Conservation (phyloP, 2,113 vertebrate species). For the Callithrix jacchus region DNA sequence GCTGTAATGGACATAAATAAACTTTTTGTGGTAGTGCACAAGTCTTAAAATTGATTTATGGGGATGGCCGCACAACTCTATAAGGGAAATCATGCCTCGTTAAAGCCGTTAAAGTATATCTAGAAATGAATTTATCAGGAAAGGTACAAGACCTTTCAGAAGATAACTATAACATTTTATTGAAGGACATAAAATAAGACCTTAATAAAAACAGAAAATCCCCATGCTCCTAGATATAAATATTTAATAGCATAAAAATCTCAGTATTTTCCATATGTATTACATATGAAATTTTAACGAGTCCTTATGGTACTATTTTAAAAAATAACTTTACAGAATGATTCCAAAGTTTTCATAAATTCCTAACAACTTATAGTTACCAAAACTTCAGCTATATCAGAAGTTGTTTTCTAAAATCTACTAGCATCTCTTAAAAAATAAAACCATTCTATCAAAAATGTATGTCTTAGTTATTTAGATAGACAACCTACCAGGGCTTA, state of each 20-base stretch:
- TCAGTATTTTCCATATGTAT: neutral
- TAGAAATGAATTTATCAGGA: slow-evolving; percentile 34
- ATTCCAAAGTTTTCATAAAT: neutral
- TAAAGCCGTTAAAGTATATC: neutral
- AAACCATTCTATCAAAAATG: neutral
- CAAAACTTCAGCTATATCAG: neutral
- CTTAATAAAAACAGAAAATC: neutral
- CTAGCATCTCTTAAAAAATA: neutral
- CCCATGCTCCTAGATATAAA: neutral
- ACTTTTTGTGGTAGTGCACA: neutral
- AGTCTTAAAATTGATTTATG: neutral
- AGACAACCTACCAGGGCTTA: neutral
- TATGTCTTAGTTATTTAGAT: neutral
- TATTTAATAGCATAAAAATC: slow-evolving; percentile 29
- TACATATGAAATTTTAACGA: slow-evolving; percentile 1
- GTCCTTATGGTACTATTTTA: neutral
- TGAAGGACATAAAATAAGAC: neutral
- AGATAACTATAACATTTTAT: slow-evolving; percentile 30
- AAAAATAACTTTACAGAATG: neutral
- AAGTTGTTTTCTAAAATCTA: slow-evolving; percentile 1
- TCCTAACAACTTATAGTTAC: neutral
- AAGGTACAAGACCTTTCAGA: neutral
- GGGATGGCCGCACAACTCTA: neutral
- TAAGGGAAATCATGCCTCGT: neutral
- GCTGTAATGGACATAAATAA: neutral